Base-by-base conservation (phyloP, 1,140 invertebrate species). In the Rhyzopertha dominica region DNA sequence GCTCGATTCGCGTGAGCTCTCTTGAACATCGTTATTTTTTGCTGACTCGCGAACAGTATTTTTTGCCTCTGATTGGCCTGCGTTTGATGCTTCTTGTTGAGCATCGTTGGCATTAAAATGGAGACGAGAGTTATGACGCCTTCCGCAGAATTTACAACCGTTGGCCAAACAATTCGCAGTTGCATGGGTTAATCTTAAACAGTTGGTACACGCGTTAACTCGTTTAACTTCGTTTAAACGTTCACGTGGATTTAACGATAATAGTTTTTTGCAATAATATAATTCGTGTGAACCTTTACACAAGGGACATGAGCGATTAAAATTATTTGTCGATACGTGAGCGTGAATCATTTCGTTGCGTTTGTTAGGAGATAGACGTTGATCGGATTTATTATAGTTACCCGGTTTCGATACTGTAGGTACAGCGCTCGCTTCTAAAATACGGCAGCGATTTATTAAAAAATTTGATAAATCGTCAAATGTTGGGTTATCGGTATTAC, bases 221-320 rank as follows among this genome's bases (percentile, higher is more conserved):
- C 40, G 19, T 50, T 40, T 47, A 4, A 32, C 25, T 47, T 50
- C 35, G 3, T 25, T 3, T 3, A 38, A 10, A 7, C 44, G 12
- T 8, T 47, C 25, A 22, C 40, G 13, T 9, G 9, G 5, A 8
- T 19, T 8, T 19, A 47, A 36, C 5, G 18, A 24, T 17, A 20
- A n/a, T 23, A 50, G 28, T 30, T 44, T 24, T 25, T 41, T 4
- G 25, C 45, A 46, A 2, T 37, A 17, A 32, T 47, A 39, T 30
- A 47, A 32, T 22, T 12, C 5, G 39, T 50, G 47, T 30, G 22
- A 20, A 10, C 22, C 37, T 18, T 23, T 48, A 16, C 42, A 49
- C n/a, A n/a, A n/a, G n/a, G n/a, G n/a, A n/a, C n/a, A n/a, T n/a
- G n/a, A n/a, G n/a, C n/a, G n/a, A n/a, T n/a, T n/a, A n/a, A n/a